A percentile compares a stretch with the other conserved stretches of the same genome.
phyloP scores from a whole-genome alignment of 2,888 invertebrate species.

The Tridacna crocea region DNA sequence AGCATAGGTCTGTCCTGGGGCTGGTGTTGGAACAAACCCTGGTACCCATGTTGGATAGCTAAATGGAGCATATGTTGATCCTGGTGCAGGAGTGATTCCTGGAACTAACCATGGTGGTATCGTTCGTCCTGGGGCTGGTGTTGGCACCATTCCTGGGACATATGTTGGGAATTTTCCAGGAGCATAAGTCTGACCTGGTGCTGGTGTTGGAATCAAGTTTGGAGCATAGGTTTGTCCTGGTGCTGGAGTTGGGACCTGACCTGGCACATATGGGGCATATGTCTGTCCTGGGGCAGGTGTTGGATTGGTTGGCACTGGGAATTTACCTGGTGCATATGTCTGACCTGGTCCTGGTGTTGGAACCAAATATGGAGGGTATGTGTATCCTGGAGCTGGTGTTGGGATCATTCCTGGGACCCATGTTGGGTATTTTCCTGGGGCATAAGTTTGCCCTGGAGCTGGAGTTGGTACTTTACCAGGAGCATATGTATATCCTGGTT shows the following conservation, averaged over 20 bases:
- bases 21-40: conserved; percentile 57
- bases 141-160: conserved; percentile 59
- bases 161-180: conserved; percentile 60
- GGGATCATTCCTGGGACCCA: conserved; percentile 62
- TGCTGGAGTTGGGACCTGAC: conserved; percentile 57
- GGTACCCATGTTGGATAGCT: conserved; percentile 51
- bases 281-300: conserved; percentile 62
- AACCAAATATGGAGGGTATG: conserved; percentile 46
- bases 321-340: conserved; percentile 57
- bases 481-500: conserved; percentile 64
- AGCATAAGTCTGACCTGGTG: conserved; percentile 58
- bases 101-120: conserved; percentile 61
- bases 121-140: conserved; percentile 56
- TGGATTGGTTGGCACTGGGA: conserved; percentile 47
- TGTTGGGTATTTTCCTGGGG: conserved; percentile 59
- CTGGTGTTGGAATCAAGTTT: conserved; percentile 57
- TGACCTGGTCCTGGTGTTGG: conserved; percentile 56
- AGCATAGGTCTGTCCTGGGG: conserved; percentile 57
- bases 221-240: conserved; percentile 61
- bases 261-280: conserved; percentile 59
- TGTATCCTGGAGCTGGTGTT: conserved; percentile 64
- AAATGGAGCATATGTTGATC: conserved; percentile 57
- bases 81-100: conserved; percentile 43
- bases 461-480: conserved; percentile 63
- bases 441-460: conserved; percentile 62